These are phyloP conservation scores for Lepilemur septentrionalis DNA, from an alignment of 2,797 vertebrate genomes.

Conservation along the genomic window DNA sequence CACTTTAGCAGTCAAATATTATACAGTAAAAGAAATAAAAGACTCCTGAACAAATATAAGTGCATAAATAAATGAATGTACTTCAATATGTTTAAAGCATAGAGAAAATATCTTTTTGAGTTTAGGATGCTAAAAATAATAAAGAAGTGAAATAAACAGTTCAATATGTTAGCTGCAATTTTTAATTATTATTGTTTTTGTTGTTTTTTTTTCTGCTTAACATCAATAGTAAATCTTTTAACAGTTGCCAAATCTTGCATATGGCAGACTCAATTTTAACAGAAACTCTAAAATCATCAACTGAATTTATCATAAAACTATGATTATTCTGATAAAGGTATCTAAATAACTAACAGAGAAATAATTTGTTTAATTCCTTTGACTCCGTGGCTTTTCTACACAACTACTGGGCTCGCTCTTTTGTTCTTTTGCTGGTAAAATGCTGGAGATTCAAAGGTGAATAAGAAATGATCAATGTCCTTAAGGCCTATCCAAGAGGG, in stretches of 20 bases:
- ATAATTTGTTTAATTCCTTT: background rate
- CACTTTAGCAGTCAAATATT: background rate
- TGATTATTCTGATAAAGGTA: background rate
- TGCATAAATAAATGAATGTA: background rate
- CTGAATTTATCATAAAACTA: background rate
- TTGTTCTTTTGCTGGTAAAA: background rate
- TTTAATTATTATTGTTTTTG: background rate
- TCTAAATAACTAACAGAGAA: background rate
- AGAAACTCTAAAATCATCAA: background rate
- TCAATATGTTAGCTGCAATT: background rate
- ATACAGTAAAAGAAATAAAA: background rate
- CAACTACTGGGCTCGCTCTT: background rate
- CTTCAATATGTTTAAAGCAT: slow-evolving; percentile 35
- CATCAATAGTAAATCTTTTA: background rate
- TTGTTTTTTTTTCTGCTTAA: background rate
- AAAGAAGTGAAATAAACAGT: background rate
- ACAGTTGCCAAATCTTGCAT: background rate
- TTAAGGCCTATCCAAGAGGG: background rate
- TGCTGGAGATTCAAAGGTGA: background rate
- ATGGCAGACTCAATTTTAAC: background rate
- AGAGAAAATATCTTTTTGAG: background rate
- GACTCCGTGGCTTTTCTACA: background rate
- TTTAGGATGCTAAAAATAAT: background rate
- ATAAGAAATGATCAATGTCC: background rate
- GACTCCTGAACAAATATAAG: background rate